These are phyloP conservation scores for Propithecus perrieri DNA, from an alignment of 2,797 vertebrate species.

Conservation along the genomic window DNA sequence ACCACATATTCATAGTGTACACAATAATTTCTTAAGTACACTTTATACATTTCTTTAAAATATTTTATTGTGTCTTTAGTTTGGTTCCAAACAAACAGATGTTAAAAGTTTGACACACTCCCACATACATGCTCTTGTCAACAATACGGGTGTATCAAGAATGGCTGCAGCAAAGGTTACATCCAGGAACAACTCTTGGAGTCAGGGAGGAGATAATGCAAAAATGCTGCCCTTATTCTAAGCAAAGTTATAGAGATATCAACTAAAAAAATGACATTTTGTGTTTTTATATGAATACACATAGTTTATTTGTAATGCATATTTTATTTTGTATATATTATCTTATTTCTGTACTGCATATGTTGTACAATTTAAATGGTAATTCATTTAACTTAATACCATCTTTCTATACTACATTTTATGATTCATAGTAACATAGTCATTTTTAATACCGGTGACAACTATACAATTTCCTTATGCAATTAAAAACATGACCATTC, in stretches of 20 bases:
- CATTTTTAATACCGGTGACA: not conserved
- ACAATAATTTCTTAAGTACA: not conserved
- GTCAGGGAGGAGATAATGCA: not conserved
- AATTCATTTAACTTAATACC: not conserved
- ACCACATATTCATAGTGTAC: not conserved
- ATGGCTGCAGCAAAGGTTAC: not conserved
- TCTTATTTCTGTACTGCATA: not conserved
- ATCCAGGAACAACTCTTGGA: not conserved
- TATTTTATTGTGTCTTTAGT: not conserved
- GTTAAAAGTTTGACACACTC: not conserved
- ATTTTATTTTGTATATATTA: not conserved
- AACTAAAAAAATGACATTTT: not conserved
- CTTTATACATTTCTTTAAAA: not conserved
- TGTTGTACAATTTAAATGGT: not conserved
- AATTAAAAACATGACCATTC: not conserved
- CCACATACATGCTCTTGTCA: rapidly evolving
- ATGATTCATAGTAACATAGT: not conserved
- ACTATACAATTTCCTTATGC: not conserved
- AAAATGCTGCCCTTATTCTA: not conserved
- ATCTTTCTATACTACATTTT: not conserved
- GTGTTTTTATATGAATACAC: not conserved
- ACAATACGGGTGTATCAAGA: not conserved
- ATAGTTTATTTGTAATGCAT: not conserved
- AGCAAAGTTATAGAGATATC: not conserved
- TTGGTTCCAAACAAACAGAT: not conserved